These are phyloP conservation scores for Stenchaetothrips biformis DNA, from an alignment of 2,888 invertebrate species.

Conservation along the genomic window DNA sequence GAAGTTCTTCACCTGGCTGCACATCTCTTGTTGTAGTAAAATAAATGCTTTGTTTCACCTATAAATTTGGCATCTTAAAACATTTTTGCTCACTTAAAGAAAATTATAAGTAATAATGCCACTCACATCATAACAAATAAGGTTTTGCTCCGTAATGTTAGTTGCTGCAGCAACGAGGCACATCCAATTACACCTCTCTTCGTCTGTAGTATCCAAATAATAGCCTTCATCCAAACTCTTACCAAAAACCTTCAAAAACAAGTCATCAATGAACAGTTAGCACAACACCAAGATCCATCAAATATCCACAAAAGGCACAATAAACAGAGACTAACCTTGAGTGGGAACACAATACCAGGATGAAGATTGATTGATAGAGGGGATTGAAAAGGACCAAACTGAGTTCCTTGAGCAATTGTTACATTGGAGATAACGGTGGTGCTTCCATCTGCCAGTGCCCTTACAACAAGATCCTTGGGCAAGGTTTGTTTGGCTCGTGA, in stretches of 20 bases:
- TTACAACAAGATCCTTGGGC: slow-evolving; percentile 49
- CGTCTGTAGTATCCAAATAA: slow-evolving; percentile 54
- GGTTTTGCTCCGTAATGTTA: slow-evolving; percentile 51
- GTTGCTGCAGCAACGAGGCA: slow-evolving; percentile 52
- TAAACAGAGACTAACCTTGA: slow-evolving; percentile 43
- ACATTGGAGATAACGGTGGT: slow-evolving; percentile 47
- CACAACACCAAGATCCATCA: slow-evolving; percentile 42
- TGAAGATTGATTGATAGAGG: slow-evolving; percentile 43
- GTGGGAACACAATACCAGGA: slow-evolving; percentile 42
- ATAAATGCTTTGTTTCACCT: slow-evolving; percentile 47
- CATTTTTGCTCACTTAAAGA: slow-evolving; percentile 13
- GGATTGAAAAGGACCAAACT: slow-evolving; percentile 52
- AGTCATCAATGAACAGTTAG: slow-evolving; percentile 27
- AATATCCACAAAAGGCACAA: slow-evolving; percentile 43
- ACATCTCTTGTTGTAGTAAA: slow-evolving; percentile 49
- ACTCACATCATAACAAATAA: slow-evolving; percentile 56
- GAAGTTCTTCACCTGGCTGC: slow-evolving; percentile 48
- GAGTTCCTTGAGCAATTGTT: slow-evolving; percentile 49
- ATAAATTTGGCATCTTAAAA: slow-evolving; percentile 6
- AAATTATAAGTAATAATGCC: slow-evolving; percentile 26
- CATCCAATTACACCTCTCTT: slow-evolving; percentile 58
- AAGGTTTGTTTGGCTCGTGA: slow-evolving; percentile 53
- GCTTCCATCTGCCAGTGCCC: slow-evolving; percentile 47
- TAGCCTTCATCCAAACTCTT: slow-evolving; percentile 45
- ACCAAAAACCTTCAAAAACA: slow-evolving; percentile 47